These are phyloP conservation scores for Distichodus sexfasciatus DNA, from an alignment of 2,797 vertebrate genomes.

Conservation along the genomic window DNA sequence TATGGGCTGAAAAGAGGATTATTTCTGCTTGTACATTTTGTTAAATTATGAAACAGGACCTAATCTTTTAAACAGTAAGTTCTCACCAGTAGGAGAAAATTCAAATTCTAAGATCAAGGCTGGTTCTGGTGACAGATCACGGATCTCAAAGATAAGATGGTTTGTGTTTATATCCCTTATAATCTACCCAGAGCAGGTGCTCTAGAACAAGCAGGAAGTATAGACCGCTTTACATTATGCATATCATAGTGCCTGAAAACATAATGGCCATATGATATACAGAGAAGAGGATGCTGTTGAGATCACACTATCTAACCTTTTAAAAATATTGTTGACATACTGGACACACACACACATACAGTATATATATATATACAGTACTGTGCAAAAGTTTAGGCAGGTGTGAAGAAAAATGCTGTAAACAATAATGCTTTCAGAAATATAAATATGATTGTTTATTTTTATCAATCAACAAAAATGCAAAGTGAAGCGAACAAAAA, in stretches of 20 bases:
- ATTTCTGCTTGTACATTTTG: neutral
- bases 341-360: no score
- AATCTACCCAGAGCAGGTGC: constrained; percentile 26
- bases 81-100: no score
- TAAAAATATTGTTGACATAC: neutral
- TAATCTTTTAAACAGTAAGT: neutral
- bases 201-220: constrained; percentile 30
- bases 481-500: no score
- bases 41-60: neutral
- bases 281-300: no score
- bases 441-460: no score
- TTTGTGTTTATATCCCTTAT: constrained; percentile 24
- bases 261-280: constrained; percentile 6
- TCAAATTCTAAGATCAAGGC: neutral
- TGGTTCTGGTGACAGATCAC: constrained; percentile 9
- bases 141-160: constrained; percentile 29
- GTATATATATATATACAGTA: no score
- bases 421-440: no score
- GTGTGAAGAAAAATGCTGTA: no score
- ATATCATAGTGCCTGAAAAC: constrained; percentile 18
- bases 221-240: constrained; percentile 37
- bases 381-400: no score
- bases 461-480: no score
- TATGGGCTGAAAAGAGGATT: no score
- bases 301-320: no score